These are phyloP conservation scores for Eclectus roratus DNA, from an alignment of 2,113 vertebrate genomes.

Conservation along the genomic window DNA sequence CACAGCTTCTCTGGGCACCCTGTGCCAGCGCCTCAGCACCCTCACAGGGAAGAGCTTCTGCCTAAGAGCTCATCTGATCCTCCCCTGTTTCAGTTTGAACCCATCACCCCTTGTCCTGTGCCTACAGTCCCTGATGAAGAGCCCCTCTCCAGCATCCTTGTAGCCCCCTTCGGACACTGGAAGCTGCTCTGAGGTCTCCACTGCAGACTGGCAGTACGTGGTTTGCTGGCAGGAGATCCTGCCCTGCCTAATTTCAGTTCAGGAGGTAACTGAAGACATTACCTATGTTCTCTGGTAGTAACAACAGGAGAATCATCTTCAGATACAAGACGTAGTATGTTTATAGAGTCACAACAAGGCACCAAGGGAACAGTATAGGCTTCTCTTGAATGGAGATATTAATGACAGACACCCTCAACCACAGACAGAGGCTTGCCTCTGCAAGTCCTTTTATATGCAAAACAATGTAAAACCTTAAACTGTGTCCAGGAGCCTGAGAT, in stretches of 20 bases:
- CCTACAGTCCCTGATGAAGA: not conserved
- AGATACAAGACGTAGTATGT: not conserved
- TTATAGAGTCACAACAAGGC: not conserved
- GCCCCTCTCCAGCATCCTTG: not conserved
- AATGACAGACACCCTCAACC: not conserved
- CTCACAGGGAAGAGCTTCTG: not conserved
- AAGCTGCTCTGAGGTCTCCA: not conserved
- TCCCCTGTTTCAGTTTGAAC: not conserved
- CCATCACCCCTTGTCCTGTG: not conserved
- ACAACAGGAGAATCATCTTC: not conserved
- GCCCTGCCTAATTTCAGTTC: not conserved
- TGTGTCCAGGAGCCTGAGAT: not conserved
- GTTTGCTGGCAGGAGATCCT: not conserved
- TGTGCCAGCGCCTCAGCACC: not conserved
- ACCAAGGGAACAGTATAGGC: not conserved
- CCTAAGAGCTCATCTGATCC: no score
- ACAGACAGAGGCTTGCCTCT: not conserved
- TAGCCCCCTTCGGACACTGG: not conserved
- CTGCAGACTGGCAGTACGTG: not conserved
- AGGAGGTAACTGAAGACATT: not conserved
- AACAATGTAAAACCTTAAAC: not conserved
- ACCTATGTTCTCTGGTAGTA: not conserved
- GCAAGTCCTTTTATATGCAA: not conserved
- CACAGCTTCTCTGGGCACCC: not conserved
- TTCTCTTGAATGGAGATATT: not conserved